phyloP scores from a whole-genome alignment of 2,113 vertebrate species.

The Lophochroa leadbeateri region DNA sequence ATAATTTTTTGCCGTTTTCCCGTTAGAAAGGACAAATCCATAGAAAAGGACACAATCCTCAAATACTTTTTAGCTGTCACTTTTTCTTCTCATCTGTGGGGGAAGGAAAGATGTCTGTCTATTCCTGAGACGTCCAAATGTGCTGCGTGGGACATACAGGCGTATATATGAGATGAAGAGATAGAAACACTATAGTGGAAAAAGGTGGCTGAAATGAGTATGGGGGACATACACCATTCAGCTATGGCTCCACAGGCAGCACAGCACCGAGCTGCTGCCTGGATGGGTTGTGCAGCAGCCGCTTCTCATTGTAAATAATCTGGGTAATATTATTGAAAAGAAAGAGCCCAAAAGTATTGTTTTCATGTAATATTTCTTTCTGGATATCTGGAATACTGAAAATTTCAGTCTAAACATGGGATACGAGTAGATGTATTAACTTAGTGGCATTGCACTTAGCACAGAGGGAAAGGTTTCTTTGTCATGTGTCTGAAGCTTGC shows the following conservation, averaged over 20 bases:
- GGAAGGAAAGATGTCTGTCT: neutral
- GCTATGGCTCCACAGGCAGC: neutral
- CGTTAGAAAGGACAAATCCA: neutral
- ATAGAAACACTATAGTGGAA: neutral
- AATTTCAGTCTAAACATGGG: neutral
- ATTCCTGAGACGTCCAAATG: neutral
- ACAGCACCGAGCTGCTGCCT: neutral
- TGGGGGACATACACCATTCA: neutral
- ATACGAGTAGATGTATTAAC: neutral
- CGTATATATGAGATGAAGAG: accelerated
- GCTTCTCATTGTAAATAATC: neutral
- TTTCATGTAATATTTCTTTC: neutral
- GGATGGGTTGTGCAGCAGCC: neutral
- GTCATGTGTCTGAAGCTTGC: neutral
- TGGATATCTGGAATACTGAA: neutral
- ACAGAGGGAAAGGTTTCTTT: accelerated
- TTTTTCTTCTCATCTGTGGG: neutral
- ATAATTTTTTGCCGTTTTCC: slow-evolving; percentile 1
- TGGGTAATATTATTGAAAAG: accelerated
- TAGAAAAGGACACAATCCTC: neutral
- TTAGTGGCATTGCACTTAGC: neutral
- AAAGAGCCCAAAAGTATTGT: neutral
- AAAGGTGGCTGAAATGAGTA: neutral
- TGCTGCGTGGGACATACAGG: neutral
- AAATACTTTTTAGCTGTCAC: neutral